Base-by-base conservation (phyloP, 2,888 invertebrate genomes). In the Drosophila greeni region DNA sequence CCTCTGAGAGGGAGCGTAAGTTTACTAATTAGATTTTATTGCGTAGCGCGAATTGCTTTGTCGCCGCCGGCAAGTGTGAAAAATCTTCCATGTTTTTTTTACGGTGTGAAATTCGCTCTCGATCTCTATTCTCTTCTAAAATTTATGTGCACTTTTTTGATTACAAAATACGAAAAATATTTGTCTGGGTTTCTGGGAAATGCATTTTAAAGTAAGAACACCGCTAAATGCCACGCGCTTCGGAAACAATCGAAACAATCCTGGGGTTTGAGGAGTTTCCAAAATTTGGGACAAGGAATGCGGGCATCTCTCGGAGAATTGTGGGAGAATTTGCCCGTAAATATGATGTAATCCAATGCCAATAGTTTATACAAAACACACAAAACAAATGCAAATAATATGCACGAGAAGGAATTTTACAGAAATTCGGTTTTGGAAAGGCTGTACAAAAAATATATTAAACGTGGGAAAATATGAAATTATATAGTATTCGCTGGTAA, bases 1-100 rank as follows among this genome's bases (percentile, higher is more conserved):
- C 55, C 43, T 39, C 39, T 0, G 43, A 59, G 59, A 45, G 31
- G 8, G n/a, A 39, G 64, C 67, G 20, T 33, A 59, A 70, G 62
- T 71, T 66, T 75, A 70, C 82, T 82, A 82, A 82, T 82, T 82
- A 78, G 68, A 69, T 83, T 82, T 82, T 82, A 82, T 82, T 82
- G 76, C 78, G 81, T 83, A 62, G 11, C 61, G 29, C 82, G 70
- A 82, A 82, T 82, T 65, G 78, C 49, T 54, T 83, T 84, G 78
- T 80, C 14, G 24, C 26, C 14, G 3, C 23, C 33, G 60, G 74
- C 76, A 82, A 82, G 83, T 84, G 78, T 82, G 72, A 31, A 59
- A 31, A 84, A 82, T 82, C 67, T 54, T 1, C n/a, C n/a, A 11
- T n/a, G 8, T 37, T 56, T 57, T 56, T 57, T 62, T 72, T 67